Conservation (phyloP, 2,888 invertebrate species). For the Monopis laevigella region DNA sequence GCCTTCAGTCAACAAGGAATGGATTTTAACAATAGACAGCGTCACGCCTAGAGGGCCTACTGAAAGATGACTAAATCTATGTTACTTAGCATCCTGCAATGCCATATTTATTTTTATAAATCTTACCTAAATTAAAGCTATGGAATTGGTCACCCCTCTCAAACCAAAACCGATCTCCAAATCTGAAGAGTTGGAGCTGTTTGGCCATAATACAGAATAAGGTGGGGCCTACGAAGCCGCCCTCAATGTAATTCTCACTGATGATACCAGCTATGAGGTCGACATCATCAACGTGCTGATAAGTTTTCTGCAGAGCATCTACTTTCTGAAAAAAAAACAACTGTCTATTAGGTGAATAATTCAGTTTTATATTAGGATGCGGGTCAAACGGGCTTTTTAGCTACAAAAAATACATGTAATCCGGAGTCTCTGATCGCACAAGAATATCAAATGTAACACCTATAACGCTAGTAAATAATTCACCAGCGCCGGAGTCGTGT, state of each 20-base stretch:
- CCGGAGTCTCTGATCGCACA: too few species aligned
- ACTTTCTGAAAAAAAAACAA: constrained; percentile 35
- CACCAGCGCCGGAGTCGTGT: too few species aligned
- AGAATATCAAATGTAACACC: too few species aligned
- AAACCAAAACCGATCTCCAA: constrained; percentile 44
- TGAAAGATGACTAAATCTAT: too few species aligned
- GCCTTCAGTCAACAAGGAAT: neutral
- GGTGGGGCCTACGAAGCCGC: constrained; percentile 36
- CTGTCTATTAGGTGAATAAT: too few species aligned
- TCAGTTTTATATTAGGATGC: too few species aligned
- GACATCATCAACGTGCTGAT: constrained; percentile 37
- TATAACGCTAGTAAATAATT: too few species aligned
- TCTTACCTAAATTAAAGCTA: constrained; percentile 38
- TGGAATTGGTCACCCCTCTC: constrained; percentile 46
- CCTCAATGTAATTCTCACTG: constrained; percentile 35
- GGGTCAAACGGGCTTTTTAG: too few species aligned
- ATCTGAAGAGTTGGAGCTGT: constrained; percentile 35
- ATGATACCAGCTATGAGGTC: constrained; percentile 42
- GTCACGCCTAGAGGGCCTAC: too few species aligned
- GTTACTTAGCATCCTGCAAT: too few species aligned
- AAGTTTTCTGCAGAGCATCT: constrained; percentile 32
- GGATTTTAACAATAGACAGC: neutral
- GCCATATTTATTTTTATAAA: too few species aligned
- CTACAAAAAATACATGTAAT: too few species aligned
- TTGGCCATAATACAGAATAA: constrained; percentile 44